Conservation (phyloP, 2,888 invertebrate genomes). For the Limnephilus auricula region DNA sequence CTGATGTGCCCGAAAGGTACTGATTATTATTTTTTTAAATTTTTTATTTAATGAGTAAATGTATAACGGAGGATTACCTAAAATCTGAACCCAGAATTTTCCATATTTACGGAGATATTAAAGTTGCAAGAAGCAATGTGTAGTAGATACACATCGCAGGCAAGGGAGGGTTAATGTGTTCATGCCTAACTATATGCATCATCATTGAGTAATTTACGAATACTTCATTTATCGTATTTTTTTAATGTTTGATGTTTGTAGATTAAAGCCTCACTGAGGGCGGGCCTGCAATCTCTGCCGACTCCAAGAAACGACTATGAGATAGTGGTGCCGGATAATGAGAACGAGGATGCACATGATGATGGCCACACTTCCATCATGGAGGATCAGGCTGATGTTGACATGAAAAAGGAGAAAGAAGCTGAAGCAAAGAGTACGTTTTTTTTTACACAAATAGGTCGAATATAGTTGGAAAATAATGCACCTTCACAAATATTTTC, state of each 20-base stretch:
- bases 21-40: too few relatives aligned
- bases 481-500: too few relatives aligned
- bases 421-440: slow-evolving; percentile 80
- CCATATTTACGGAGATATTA: too few relatives aligned
- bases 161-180: too few relatives aligned
- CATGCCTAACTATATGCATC: too few relatives aligned
- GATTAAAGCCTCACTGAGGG: slow-evolving; percentile 84
- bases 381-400: slow-evolving; percentile 93
- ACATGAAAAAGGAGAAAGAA: slow-evolving; percentile 83
- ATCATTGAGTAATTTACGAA: neutral
- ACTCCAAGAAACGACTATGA: slow-evolving; percentile 98
- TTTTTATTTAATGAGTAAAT: too few relatives aligned
- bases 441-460: neutral
- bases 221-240: neutral
- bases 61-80: too few relatives aligned
- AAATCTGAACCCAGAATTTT: too few relatives aligned
- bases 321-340: slow-evolving; percentile 95
- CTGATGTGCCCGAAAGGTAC: too few relatives aligned
- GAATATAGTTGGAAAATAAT: slow-evolving; percentile 62
- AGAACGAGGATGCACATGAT: slow-evolving; percentile 74
- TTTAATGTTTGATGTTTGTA: slow-evolving; percentile 68
- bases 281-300: slow-evolving; percentile 89
- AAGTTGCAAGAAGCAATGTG: too few relatives aligned
- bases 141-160: too few relatives aligned
- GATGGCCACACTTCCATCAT: slow-evolving; percentile 66